A percentile compares a stretch with the other conserved stretches of the same genome.
phyloP scores from a whole-genome alignment of 2,888 invertebrate species.

The Luperina testacea region DNA sequence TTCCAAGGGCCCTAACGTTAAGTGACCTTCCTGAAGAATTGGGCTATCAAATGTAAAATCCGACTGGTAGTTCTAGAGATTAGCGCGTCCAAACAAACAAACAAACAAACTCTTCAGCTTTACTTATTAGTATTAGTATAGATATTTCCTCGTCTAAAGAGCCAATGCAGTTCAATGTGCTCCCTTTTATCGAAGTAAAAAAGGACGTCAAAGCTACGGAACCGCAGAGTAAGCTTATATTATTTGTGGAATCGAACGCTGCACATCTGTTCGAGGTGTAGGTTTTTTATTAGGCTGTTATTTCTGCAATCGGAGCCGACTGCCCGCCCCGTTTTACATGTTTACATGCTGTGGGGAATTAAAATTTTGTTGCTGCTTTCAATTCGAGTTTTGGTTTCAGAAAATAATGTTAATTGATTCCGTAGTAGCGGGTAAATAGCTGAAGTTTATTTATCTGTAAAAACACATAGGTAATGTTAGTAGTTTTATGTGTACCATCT shows the following conservation, averaged over 20 bases:
- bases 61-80: not conserved
- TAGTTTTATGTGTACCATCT: not conserved
- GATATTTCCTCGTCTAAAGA: not conserved
- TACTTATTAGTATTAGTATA: not conserved
- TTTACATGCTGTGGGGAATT: conserved; percentile 73
- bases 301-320: conserved; percentile 82
- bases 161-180: not conserved
- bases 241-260: conserved; percentile 73
- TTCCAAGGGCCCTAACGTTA: too few relatives aligned
- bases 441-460: conserved; percentile 14
- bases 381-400: conserved; percentile 64
- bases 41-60: not conserved
- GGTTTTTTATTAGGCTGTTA: conserved; percentile 84
- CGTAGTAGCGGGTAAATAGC: conserved; percentile 6
- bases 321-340: conserved; percentile 73
- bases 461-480: not conserved
- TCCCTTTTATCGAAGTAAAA: not conserved
- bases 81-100: not conserved
- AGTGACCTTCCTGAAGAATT: too few relatives aligned
- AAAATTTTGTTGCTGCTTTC: conserved; percentile 62
- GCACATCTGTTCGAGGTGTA: conserved; percentile 82
- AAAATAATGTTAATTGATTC: conserved; percentile 69
- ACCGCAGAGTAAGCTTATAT: conserved; percentile 37
- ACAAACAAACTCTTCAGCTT: not conserved
- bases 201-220: conserved; percentile 28